Conservation (phyloP, 2,797 vertebrate species). For the Xerus rutilus region DNA sequence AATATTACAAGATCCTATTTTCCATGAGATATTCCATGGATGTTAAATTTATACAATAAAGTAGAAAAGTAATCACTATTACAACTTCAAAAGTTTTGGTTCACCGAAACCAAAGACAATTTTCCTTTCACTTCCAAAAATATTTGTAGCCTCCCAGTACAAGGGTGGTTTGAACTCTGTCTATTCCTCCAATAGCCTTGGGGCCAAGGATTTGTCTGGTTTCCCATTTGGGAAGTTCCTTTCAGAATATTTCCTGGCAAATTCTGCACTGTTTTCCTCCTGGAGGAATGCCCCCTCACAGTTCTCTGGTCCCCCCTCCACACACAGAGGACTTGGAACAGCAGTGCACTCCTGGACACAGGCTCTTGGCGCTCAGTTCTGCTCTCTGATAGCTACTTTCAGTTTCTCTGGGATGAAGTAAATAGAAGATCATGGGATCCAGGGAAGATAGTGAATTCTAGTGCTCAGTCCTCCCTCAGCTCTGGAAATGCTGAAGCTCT, state of each 20-base stretch:
- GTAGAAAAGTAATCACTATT: not conserved
- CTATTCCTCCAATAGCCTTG: not conserved
- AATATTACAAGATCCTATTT: not conserved
- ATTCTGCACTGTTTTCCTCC: too few species aligned
- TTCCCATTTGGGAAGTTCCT: not conserved
- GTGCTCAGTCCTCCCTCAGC: not conserved
- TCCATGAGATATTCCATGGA: not conserved
- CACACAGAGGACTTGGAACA: not conserved
- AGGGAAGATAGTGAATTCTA: not conserved
- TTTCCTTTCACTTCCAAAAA: not conserved
- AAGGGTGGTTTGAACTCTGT: too few species aligned
- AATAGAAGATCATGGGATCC: not conserved
- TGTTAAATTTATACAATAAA: not conserved
- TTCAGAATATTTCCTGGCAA: not conserved
- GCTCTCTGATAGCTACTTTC: not conserved
- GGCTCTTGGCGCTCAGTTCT: not conserved
- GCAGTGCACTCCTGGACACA: not conserved
- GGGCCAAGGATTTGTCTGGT: not conserved
- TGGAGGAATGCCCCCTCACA: not conserved
- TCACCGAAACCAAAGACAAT: not conserved
- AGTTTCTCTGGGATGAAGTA: not conserved
- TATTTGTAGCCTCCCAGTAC: not conserved
- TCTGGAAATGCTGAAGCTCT: not conserved
- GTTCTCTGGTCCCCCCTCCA: not conserved
- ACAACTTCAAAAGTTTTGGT: not conserved